A percentile compares a stretch with the other conserved stretches of the same genome.
These are phyloP conservation scores for Ellobium chinense DNA, from an alignment of 2,888 invertebrate species.

Conservation along the genomic window DNA sequence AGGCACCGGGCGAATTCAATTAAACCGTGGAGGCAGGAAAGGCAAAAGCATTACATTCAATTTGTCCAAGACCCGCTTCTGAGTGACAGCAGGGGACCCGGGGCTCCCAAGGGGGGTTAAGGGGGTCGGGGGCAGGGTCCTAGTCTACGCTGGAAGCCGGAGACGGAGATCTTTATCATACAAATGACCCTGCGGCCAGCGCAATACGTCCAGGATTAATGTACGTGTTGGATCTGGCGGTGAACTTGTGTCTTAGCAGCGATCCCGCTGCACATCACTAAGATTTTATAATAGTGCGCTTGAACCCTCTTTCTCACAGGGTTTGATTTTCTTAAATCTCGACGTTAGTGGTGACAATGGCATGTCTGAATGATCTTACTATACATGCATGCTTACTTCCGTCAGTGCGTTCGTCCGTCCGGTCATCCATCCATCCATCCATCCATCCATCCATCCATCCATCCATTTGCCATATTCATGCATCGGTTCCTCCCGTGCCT, in stretches of 20 bases:
- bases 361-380: too few species aligned
- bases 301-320: too few species aligned
- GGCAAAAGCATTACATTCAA: constrained; percentile 22
- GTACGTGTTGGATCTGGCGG: not conserved
- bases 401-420: too few species aligned
- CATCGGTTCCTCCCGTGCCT: not conserved
- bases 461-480: not conserved
- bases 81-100: constrained; percentile 23
- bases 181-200: constrained; percentile 12
- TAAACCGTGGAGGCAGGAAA: not conserved
- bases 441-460: not conserved
- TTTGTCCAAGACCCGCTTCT: not conserved
- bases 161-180: not conserved
- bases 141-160: not conserved
- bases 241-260: too few species aligned
- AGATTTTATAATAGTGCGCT: too few species aligned
- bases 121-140: not conserved
- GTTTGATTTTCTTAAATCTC: too few species aligned
- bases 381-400: too few species aligned
- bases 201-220: not conserved
- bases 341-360: too few species aligned
- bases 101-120: not conserved
- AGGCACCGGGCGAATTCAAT: constrained; percentile 20
- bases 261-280: too few species aligned
- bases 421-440: not conserved